These are phyloP conservation scores for Troglohyphantes excavatus DNA, from an alignment of 2,888 invertebrate genomes.

Conservation along the genomic window DNA sequence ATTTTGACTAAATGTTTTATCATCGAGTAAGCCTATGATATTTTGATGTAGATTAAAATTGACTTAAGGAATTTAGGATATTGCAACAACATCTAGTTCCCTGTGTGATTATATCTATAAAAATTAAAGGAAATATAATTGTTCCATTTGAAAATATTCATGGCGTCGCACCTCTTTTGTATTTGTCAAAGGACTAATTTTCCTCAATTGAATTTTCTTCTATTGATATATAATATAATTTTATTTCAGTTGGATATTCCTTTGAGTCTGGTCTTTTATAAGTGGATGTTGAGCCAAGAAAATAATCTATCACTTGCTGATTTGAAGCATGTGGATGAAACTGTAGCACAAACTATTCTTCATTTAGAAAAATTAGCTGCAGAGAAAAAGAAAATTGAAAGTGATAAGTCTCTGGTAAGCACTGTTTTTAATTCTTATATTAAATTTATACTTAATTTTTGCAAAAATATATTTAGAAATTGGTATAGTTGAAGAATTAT, in stretches of 20 bases:
- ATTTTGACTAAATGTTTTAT: no score
- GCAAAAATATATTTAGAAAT: background rate
- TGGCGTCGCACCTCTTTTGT: background rate
- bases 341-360: slow-evolving; percentile 87
- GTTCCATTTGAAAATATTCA: no score
- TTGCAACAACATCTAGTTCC: no score
- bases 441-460: background rate
- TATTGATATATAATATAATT: background rate
- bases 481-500: background rate
- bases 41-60: no score
- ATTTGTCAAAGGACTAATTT: background rate
- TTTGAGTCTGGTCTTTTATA: slow-evolving; percentile 96
- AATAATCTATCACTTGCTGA: slow-evolving; percentile 89
- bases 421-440: background rate
- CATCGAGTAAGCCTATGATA: no score
- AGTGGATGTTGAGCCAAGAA: slow-evolving; percentile 96
- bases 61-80: no score
- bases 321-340: slow-evolving; percentile 92
- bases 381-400: slow-evolving; percentile 82
- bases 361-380: slow-evolving; percentile 83
- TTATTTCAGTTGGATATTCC: slow-evolving; percentile 89
- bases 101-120: no score
- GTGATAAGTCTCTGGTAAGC: slow-evolving; percentile 57
- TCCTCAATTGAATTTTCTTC: background rate
- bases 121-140: no score